Conservation (phyloP, 2,797 vertebrate species). For the Ptychobarbus kaznakovi region DNA sequence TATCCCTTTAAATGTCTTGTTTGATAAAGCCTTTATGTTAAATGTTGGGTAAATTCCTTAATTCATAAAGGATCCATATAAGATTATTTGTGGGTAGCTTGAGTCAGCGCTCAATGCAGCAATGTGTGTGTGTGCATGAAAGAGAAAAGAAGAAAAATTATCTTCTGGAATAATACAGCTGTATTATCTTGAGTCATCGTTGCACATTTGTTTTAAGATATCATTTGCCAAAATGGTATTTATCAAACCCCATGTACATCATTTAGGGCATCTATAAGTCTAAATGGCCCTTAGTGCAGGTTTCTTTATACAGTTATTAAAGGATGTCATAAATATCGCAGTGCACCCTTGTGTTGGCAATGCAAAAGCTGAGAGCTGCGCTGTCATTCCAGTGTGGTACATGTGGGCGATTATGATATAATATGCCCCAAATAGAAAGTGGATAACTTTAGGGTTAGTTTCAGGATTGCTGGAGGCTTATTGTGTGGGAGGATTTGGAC, state of each 20-base stretch:
- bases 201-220: not conserved
- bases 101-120: not conserved
- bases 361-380: constrained; percentile 28
- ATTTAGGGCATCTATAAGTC: constrained; percentile 7
- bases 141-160: not conserved
- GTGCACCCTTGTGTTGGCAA: constrained; percentile 10
- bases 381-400: constrained; percentile 18
- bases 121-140: not conserved
- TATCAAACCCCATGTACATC: not conserved
- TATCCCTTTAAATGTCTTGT: not conserved
- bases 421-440: constrained; percentile 14
- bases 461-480: constrained; percentile 13
- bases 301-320: not conserved
- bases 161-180: not conserved
- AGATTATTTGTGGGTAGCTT: not conserved
- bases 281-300: not conserved
- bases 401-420: constrained; percentile 28
- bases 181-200: constrained; percentile 1
- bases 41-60: not conserved
- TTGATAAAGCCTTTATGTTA: not conserved
- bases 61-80: not conserved
- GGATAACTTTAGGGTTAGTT: constrained; percentile 27
- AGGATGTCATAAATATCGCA: constrained; percentile 5
- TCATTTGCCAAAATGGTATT: not conserved
- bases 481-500: constrained; percentile 17